phyloP scores from a whole-genome alignment of 1,140 invertebrate genomes.

The Heterodera schachtii region DNA sequence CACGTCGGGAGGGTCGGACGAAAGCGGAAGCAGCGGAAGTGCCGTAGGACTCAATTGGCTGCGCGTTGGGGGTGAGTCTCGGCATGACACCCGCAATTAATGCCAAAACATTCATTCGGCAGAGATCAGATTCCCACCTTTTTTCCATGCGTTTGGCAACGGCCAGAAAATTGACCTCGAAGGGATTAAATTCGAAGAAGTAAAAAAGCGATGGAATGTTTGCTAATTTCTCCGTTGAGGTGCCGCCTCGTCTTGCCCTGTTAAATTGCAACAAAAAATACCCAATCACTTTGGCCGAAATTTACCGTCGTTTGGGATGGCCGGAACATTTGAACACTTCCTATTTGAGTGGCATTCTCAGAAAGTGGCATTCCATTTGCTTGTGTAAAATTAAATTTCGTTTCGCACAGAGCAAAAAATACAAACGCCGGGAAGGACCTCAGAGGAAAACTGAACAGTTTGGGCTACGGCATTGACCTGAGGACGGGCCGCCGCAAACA shows the following conservation, averaged over 20 bases:
- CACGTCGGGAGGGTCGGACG: slow-evolving; percentile 21
- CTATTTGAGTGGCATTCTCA: slow-evolving; percentile 27
- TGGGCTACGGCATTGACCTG: slow-evolving; percentile 17
- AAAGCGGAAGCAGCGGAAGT: slow-evolving; percentile 9
- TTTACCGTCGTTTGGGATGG: background rate
- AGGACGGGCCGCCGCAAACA: slow-evolving; percentile 20
- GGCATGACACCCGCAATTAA: too few species aligned
- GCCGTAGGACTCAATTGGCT: background rate
- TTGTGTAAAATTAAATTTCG: background rate
- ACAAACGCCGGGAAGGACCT: slow-evolving; percentile 18
- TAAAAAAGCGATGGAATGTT: background rate
- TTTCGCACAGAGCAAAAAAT: slow-evolving; percentile 18
- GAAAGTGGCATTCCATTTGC: slow-evolving; percentile 13
- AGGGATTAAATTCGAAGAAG: background rate
- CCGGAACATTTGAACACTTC: slow-evolving; percentile 30
- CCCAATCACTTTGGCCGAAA: slow-evolving; percentile 23
- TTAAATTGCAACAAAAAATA: slow-evolving; percentile 27
- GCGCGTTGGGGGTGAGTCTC: too few species aligned
- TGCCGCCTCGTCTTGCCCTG: slow-evolving; percentile 19
- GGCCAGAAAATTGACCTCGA: slow-evolving; percentile 5
- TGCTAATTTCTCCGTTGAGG: background rate
- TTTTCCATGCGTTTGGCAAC: background rate
- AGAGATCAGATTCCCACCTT: slow-evolving; percentile 27
- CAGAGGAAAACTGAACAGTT: background rate
- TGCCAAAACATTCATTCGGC: background rate